Evolutionary conservation across 2,797 vertebrate species (phyloP), one percentile per base, ranked within the genome.

Genomic region (Diplodus puntazzo): DNA sequence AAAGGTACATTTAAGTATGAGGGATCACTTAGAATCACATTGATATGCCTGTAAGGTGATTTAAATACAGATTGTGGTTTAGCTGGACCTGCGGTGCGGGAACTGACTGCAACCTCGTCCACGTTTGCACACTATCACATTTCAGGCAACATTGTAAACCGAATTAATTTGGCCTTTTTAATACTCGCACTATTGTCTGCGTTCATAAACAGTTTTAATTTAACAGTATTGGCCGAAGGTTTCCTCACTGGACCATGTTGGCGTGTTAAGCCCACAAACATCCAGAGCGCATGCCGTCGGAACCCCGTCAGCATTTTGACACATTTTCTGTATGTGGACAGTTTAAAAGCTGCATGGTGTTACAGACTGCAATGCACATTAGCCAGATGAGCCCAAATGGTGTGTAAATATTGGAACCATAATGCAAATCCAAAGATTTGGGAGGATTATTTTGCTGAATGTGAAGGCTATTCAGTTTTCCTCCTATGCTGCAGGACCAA

Each of bases 291-390:
- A 45, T 62, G 69, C 73, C 54, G 21, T 71, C 69, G 73, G 57
- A 72, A 53, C 69, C 63, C 55, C 45, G 23, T 8, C 73, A 48
- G 39, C 83, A 75, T 85, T 70, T 69, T 65, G 60, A 60, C 85
- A 82, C 75, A 55, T 86, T 81, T 76, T 78, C 71, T 68, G 10
- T 25, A 39, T 25, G 43, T 70, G 57, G 34, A 64, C 50, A 55
- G 59, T 76, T 69, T 34, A 50, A 42, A 72, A 49, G 9, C 55
- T 55, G 63, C 57, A 20, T n/a, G 59, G 50, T 61, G 65, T 73
- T 66, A 59, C 25, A 61, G 21, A 13, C 55, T 77, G 49, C 49
- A 39, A 46, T 63, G 42, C 45, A 30, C 45, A 53, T 48, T 12
- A 45, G 5, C 18, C 30, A 34, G 7, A 34, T 50, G 2, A 39